A percentile compares a stretch with the other conserved stretches of the same genome.
These are phyloP conservation scores for Pampus argenteus DNA, from an alignment of 2,797 vertebrate species.

Conservation along the genomic window DNA sequence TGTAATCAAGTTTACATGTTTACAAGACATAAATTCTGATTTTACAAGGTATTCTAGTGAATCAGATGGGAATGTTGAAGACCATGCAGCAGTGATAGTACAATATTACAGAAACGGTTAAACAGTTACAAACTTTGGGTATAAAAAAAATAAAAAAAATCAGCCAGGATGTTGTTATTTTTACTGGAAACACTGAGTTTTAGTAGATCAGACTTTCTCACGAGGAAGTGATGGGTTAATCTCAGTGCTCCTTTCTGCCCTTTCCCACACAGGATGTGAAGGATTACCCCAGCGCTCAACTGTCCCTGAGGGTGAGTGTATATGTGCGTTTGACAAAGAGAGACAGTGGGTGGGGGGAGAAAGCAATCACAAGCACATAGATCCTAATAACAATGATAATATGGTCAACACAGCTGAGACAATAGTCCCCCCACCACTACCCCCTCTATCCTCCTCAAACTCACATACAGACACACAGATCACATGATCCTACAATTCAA, in stretches of 20 bases:
- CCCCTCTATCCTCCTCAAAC: not conserved
- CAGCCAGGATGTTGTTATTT: conserved; percentile 25
- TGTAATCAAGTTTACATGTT: conserved; percentile 4
- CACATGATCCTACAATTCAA: not conserved
- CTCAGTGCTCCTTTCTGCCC: conserved; percentile 40
- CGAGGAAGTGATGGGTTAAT: conserved; percentile 57
- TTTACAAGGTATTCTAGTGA: not conserved
- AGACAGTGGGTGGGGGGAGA: conserved; percentile 42
- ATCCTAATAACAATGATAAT: conserved; percentile 75
- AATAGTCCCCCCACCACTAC: conserved; percentile 31
- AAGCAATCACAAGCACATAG: conserved; percentile 64
- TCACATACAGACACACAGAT: conserved; percentile 11
- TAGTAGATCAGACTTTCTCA: conserved; percentile 57
- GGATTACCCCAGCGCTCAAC: conserved; percentile 64
- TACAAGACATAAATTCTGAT: not conserved
- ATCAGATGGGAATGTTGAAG: not conserved
- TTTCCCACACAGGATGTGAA: conserved; percentile 75
- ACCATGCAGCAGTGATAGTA: not conserved
- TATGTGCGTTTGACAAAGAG: conserved; percentile 66
- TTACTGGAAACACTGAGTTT: conserved; percentile 32
- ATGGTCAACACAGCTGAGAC: conserved; percentile 84
- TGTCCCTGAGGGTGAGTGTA: conserved; percentile 53
- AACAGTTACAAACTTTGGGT: conserved; percentile 28
- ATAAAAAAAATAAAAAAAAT: not conserved
- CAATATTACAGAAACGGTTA: not conserved